Conservation (phyloP, 2,888 invertebrate genomes). For the Ditylenchus weischeri region DNA sequence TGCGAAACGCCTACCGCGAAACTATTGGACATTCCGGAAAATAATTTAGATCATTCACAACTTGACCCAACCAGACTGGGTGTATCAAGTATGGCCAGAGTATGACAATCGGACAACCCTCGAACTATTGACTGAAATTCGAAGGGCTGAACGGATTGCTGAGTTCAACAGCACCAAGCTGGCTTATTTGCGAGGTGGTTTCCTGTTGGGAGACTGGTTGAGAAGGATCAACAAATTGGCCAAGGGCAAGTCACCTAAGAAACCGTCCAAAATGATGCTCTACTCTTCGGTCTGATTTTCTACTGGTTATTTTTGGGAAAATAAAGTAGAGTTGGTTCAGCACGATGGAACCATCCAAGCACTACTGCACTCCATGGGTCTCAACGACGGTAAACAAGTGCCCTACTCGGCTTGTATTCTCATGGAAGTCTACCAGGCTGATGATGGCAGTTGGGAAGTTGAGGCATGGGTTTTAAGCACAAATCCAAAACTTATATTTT, state of each 20-base stretch:
- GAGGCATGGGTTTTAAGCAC: no score
- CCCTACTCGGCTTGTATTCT: slow-evolving; percentile 46
- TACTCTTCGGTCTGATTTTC: slow-evolving; percentile 42
- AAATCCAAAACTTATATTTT: no score
- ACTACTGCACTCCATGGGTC: slow-evolving; percentile 34
- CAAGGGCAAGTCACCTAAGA: slow-evolving; percentile 25
- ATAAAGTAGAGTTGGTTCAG: slow-evolving; percentile 30
- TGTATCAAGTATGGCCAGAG: slow-evolving; percentile 39
- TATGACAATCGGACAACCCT: slow-evolving; percentile 37
- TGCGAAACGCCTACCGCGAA: no score
- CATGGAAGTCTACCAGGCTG: slow-evolving; percentile 41
- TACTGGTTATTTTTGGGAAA: no score
- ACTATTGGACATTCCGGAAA: no score
- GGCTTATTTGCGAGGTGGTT: slow-evolving; percentile 37
- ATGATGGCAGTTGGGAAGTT: no score
- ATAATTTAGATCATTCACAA: slow-evolving; percentile 27
- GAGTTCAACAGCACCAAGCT: slow-evolving; percentile 22
- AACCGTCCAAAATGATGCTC: slow-evolving; percentile 39
- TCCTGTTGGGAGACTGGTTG: slow-evolving; percentile 42
- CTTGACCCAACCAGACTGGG: slow-evolving; percentile 45
- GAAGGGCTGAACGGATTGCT: slow-evolving; percentile 17
- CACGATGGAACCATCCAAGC: slow-evolving; percentile 49
- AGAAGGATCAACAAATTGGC: slow-evolving; percentile 37
- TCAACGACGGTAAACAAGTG: slow-evolving; percentile 35
- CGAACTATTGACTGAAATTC: slow-evolving; percentile 31